Base-by-base conservation (phyloP, 2,888 invertebrate genomes). In the Agonopterix alstromeriana region DNA sequence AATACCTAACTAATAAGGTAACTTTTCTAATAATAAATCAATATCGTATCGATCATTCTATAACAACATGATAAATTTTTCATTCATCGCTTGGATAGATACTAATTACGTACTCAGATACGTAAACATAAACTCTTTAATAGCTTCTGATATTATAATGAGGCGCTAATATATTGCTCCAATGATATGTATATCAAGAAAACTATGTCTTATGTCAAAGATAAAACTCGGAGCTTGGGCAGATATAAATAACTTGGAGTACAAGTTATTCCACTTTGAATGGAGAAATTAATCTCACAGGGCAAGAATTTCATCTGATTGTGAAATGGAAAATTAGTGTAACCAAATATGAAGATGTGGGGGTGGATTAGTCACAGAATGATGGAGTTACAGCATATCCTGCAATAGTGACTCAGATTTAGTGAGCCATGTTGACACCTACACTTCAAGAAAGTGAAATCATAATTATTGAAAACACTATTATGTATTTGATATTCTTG, bases 341-440 rank as follows among this genome's bases (percentile, higher is more conserved):
- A 38, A n/a, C 38, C 38, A 38, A 38, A 38, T 38, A 38, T 38
- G 38, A n/a, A 38, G n/a, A 38, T 38, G n/a, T 38, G 38, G n/a
- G 38, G 38, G 38, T 9, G 57, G 65, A 11, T n/a, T 11, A 76
- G 76, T 73, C 67, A 70, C 75, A 77, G 64, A 68, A 60, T 62
- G 65, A 65, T 63, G 58, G 57, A 60, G 54, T 61, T 54, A 53
- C 54, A 54, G 53, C 63, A 67, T 64, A 67, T 70, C 65, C 66
- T 65, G 62, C 49, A 53, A 53, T 46, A 49, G 58, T 68, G 74
- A 76, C 58, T 77, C 71, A 75, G 56, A 49, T 49, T 50, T 17
- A 46, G 42, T 42, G 10, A 12, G 43, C 48, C 46, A 47, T 51
- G 40, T 48, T 51, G 46, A 51, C 52, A 47, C 57, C 59, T 54